Base-by-base conservation (phyloP, 2,888 invertebrate species). In the Melanotus villosus region DNA sequence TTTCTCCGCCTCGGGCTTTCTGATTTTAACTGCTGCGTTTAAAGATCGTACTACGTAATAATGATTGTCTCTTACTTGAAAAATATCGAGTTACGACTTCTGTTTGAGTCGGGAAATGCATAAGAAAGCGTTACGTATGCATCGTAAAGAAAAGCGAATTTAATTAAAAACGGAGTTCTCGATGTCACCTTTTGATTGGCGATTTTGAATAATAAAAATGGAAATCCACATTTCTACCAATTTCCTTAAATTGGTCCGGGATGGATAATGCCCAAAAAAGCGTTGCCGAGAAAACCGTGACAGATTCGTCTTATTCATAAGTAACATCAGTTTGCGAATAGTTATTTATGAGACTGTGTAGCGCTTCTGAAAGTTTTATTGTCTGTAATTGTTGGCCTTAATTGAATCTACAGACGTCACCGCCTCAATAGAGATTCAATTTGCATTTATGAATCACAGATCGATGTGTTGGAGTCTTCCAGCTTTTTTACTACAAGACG, bases 381-480 rank as follows among this genome's bases (percentile, higher is more conserved):
- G 50, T 50, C 52, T 16, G 52, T 52, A 52, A 52, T 52, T 30
- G 52, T 14, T 50, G 62, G 10, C 36, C 62, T 50, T 62, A 62
- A 62, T 62, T 62, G 41, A 60, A 60, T 47, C 12, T 34, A 18
- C 34, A 62, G 62, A 62, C 50, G 38, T 38, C 56, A 23, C 23
- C 12, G 12, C 7, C 16, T 56, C 38, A 56, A 56, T 56, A 38
- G 38, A 10, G 59, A 34, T 60, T 23, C 32, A 60, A 62, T 62
- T 62, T 62, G 50, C 62, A 62, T 62, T 38, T 50, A 62, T 62
- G 47, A 50, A 50, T 50, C 50, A 62, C 47, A 43, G 26, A 58
- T 57, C 43, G 59, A 59, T 59, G 41, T 21, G 56, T 21, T 30
- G 30, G 18, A 34, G 56, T 3, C n/a, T 9, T 56, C 18, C 21